A percentile compares a stretch with the other conserved stretches of the same genome.
Evolutionary conservation across 2,888 invertebrate species (phyloP).

Genomic region (Lithophane socia): DNA sequence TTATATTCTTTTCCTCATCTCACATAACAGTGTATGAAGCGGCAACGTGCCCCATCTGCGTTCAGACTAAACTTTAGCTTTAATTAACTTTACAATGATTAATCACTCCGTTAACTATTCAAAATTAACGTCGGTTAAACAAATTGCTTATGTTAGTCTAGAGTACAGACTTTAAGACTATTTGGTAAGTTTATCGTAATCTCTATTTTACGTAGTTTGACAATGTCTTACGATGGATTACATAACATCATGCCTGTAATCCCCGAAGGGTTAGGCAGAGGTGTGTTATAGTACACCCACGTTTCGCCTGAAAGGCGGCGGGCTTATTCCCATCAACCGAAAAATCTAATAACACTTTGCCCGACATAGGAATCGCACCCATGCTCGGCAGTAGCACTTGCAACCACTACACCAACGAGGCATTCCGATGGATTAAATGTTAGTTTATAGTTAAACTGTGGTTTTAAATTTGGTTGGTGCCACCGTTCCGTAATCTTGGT

Average conservation of each 20-base stretch:
- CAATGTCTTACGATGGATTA: constrained; percentile 42
- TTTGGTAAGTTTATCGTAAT: constrained; percentile 53
- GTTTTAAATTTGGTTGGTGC: not conserved
- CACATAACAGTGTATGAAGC: constrained; percentile 19
- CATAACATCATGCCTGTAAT: too few species aligned
- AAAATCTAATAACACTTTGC: too few species aligned
- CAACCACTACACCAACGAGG: too few species aligned
- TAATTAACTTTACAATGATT: constrained; percentile 76
- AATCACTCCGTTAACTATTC: constrained; percentile 69
- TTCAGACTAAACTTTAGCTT: constrained; percentile 66
- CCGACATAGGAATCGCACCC: too few species aligned
- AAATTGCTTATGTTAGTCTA: constrained; percentile 64
- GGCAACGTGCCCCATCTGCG: constrained; percentile 57
- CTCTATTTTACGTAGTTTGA: constrained; percentile 49
- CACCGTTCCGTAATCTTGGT: not conserved
- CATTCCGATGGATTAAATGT: too few species aligned
- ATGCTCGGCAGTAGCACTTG: too few species aligned
- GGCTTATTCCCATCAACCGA: too few species aligned
- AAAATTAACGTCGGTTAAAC: constrained; percentile 66
- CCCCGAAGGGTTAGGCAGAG: too few species aligned
- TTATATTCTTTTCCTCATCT: constrained; percentile 28
- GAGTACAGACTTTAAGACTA: constrained; percentile 40
- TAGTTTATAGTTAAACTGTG: constrained; percentile 1
- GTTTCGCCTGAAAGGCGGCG: too few species aligned
- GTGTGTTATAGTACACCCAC: too few species aligned